Conservation (phyloP, 1,140 invertebrate genomes). For the Lasioglossum baleicum region DNA sequence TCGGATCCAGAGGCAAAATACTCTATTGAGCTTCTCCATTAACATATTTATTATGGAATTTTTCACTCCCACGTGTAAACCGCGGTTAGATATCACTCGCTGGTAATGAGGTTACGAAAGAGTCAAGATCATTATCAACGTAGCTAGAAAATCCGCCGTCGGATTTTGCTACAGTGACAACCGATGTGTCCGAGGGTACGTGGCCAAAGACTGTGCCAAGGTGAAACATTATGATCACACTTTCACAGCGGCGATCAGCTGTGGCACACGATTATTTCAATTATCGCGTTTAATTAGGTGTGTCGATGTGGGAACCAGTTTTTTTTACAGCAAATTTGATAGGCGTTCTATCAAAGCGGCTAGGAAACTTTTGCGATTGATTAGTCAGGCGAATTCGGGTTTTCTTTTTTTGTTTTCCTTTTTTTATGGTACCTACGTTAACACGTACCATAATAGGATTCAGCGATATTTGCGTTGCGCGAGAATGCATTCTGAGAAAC, state of each 20-base stretch:
- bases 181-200: background rate
- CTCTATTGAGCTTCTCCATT: background rate
- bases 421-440: too few relatives aligned
- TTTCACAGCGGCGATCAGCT: conserved; percentile 7
- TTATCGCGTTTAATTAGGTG: background rate
- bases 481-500: too few relatives aligned
- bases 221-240: conserved; percentile 21
- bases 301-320: background rate
- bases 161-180: conserved; percentile 1
- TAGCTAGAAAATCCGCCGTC: background rate
- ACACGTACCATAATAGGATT: too few relatives aligned
- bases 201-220: conserved; percentile 35
- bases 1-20: background rate
- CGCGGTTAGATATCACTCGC: background rate
- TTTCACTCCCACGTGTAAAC: background rate
- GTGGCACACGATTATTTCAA: background rate
- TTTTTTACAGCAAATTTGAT: too few relatives aligned
- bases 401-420: too few relatives aligned
- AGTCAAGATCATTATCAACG: conserved; percentile 24
- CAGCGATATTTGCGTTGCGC: too few relatives aligned
- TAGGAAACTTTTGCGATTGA: too few relatives aligned
- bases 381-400: too few relatives aligned
- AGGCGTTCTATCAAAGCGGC: too few relatives aligned
- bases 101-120: background rate
- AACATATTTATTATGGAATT: background rate